A percentile compares a stretch with the other conserved stretches of the same genome.
Evolutionary conservation across 2,888 invertebrate species (phyloP).

Genomic region (Drosophila percnosoma): DNA sequence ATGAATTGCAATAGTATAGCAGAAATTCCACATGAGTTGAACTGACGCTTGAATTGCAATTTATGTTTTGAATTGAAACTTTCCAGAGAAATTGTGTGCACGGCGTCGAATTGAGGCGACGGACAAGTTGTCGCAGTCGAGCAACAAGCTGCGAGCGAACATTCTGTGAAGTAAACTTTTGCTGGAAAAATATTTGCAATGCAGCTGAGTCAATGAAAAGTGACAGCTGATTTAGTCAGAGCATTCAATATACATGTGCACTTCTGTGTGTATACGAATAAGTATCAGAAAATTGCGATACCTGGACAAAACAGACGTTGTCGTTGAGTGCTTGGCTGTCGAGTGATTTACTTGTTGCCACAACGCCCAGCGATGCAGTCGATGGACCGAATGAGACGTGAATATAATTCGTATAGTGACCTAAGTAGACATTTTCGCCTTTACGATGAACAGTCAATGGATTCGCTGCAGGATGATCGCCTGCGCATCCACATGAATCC

Average conservation of each 20-base stretch:
- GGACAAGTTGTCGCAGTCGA: conserved; percentile 1
- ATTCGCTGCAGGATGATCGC: conserved; percentile 58
- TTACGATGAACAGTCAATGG: conserved; percentile 63
- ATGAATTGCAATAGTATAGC: not conserved
- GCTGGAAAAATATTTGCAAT: conserved; percentile 25
- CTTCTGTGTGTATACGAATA: not conserved
- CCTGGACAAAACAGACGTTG: conserved; percentile 31
- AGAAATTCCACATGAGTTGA: not conserved
- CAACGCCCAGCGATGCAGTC: conserved; percentile 47
- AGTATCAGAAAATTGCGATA: conserved; percentile 37
- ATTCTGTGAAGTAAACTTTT: conserved; percentile 39
- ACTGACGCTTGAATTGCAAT: not conserved
- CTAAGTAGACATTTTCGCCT: conserved; percentile 51
- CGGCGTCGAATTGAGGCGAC: not conserved
- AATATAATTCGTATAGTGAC: conserved; percentile 67
- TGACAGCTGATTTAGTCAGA: conserved; percentile 48
- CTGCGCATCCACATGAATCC: conserved; percentile 66
- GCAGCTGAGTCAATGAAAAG: conserved; percentile 51
- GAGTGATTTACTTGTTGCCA: conserved; percentile 35
- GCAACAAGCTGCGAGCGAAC: conserved; percentile 17
- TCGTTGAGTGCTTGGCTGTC: conserved; percentile 18
- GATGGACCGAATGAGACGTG: conserved; percentile 49
- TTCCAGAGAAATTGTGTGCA: not conserved
- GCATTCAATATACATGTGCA: not conserved
- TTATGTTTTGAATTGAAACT: not conserved